These are phyloP conservation scores for Sphaerophoria rueppellii DNA, from an alignment of 2,888 invertebrate species.

Conservation along the genomic window DNA sequence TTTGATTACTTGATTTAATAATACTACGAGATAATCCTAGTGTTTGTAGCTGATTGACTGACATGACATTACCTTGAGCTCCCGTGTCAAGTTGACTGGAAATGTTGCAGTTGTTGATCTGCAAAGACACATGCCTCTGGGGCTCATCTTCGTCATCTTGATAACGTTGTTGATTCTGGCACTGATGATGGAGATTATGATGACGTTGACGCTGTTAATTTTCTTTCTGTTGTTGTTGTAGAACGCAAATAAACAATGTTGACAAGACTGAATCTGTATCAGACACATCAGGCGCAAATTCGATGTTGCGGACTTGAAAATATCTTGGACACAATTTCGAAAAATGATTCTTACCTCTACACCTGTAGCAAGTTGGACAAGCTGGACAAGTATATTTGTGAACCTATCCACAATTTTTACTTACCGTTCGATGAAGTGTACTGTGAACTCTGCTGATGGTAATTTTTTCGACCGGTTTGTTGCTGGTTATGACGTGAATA, in stretches of 20 bases:
- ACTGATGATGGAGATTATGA: background rate
- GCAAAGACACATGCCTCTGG: constrained; percentile 10
- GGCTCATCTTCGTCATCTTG: constrained; percentile 15
- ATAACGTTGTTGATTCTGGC: constrained; percentile 3
- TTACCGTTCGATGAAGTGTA: constrained; percentile 21
- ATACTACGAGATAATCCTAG: background rate
- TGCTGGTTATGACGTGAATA: constrained; percentile 5
- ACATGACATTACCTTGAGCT: constrained; percentile 32
- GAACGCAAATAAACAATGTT: constrained; percentile 13
- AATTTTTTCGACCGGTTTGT: background rate
- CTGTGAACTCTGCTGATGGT: constrained; percentile 9
- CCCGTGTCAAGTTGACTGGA: constrained; percentile 24
- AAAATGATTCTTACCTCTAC: constrained; percentile 34
- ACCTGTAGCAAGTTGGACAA: constrained; percentile 15
- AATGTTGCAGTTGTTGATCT: constrained; percentile 36
- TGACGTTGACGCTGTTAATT: constrained; percentile 9
- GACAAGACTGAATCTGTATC: constrained; percentile 7
- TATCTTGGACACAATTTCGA: constrained; percentile 30
- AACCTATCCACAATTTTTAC: constrained; percentile 24
- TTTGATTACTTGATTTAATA: constrained; percentile 16
- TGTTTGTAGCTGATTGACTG: constrained; percentile 10
- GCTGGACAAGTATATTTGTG: constrained; percentile 46
- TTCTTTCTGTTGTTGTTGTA: constrained; percentile 1
- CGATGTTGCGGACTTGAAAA: constrained; percentile 22
- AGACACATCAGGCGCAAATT: background rate